Base-by-base conservation (phyloP, 2,797 vertebrate genomes). In the Coregonus suidteri region DNA sequence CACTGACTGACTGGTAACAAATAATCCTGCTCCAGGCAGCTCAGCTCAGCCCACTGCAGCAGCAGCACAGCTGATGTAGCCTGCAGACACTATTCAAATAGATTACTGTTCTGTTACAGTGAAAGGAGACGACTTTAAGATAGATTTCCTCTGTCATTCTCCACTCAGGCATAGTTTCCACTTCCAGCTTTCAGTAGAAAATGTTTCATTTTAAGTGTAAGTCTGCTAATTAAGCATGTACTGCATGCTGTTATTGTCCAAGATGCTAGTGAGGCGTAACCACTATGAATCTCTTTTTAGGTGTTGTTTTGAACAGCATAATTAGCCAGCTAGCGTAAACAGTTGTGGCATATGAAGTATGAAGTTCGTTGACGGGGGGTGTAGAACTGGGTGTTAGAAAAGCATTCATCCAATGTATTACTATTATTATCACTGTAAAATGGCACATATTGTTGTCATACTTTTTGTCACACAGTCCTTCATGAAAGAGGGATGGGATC, bases 1-100 rank as follows among this genome's bases (percentile, higher is more conserved):
- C 41, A 76, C 73, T 83, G 72, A 59, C 20, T 77, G 76, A 83
- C 70, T 65, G 81, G 59, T 34, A 65, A 84, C 78, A 88, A 84
- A 85, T 77, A 74, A 87, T 86, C 65, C 47, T 82, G 71, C 56
- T 74, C 54, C 64, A 74, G 75, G 77, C 77, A 74, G 66, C 82
- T 56, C 75, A 77, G 34, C 71, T 71, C 77, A 64, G 59, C 25
- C 47, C 75, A 79, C 37, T 74, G 73, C 77, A 82, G 68, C 53
- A 72, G 71, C 77, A 82, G 68, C 53, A 72, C 31, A 80, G 54
- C 71, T 69, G 59, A 31, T 79, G 71, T 66, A 37, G 69, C 71
- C 78, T 66, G 51, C 76, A 77, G 4, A 20, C 56, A 59, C 5
- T 74, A 75, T 79, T 75, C 51, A 78, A 74, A 79, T 34, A 18